A percentile compares a stretch with the other conserved stretches of the same genome.
Evolutionary conservation across 2,113 vertebrate species (phyloP).

Genomic region (Lasiurus cinereus): DNA sequence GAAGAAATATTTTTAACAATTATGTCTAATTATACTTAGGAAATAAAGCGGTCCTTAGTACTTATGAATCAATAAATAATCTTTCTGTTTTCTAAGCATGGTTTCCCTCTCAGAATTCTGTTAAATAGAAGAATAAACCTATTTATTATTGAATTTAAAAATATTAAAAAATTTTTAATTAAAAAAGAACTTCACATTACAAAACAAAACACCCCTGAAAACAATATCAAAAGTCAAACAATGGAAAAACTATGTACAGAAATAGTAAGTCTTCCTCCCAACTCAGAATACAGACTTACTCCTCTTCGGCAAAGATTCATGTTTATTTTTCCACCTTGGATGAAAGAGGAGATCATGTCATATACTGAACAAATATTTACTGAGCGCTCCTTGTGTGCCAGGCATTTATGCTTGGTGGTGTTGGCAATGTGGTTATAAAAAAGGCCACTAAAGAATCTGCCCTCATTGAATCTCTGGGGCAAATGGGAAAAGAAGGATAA

Average conservation of each 20-base stretch:
- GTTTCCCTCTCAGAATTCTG: conserved; percentile 37
- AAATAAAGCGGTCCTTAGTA: conserved; percentile 58
- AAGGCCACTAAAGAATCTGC: not conserved
- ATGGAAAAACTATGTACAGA: not conserved
- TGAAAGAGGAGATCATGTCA: not conserved
- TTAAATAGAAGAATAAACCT: conserved; percentile 57
- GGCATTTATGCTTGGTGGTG: not conserved
- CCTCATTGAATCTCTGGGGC: not conserved
- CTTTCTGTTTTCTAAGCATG: conserved; percentile 60
- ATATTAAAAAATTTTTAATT: conserved; percentile 59
- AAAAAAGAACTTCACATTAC: not conserved
- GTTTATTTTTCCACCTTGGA: not conserved
- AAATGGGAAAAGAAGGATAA: not conserved
- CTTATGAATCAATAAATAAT: conserved; percentile 70
- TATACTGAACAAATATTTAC: not conserved
- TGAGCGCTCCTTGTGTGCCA: not conserved
- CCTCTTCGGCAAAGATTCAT: not conserved
- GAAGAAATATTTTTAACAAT: conserved; percentile 58
- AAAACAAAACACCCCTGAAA: not conserved
- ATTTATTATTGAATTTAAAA: conserved; percentile 58
- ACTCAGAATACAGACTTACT: not conserved
- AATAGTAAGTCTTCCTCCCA: not conserved
- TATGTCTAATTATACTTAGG: conserved; percentile 67
- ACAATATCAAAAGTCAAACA: not conserved
- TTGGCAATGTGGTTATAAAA: not conserved